phyloP scores from a whole-genome alignment of 2,113 vertebrate species.

The Pseudorectes ferrugineus region DNA sequence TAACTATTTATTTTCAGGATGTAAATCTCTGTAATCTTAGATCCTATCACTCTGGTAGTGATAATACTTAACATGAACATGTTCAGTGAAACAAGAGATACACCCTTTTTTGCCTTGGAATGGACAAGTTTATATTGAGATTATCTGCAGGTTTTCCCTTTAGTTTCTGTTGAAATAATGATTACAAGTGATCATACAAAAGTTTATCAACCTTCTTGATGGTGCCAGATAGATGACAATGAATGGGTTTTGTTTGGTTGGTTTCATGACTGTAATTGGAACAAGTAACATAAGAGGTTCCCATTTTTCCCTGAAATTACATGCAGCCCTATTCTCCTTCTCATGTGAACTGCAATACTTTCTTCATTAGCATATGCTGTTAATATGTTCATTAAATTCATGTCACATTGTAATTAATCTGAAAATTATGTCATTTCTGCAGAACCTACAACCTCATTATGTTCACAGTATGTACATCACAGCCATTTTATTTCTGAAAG shows the following conservation, averaged over 20 bases:
- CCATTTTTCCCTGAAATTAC: not conserved
- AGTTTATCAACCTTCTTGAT: not conserved
- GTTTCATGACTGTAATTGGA: not conserved
- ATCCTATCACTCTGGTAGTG: not conserved
- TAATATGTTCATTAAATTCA: conserved; percentile 48
- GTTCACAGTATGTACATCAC: conserved; percentile 44
- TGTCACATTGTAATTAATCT: conserved; percentile 53
- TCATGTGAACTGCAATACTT: not conserved
- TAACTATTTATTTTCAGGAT: not conserved
- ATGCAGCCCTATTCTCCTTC: not conserved
- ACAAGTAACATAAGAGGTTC: not conserved
- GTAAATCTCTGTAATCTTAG: not conserved
- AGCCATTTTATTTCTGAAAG: not conserved
- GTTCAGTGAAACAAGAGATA: not conserved
- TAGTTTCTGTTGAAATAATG: not conserved
- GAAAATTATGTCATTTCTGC: conserved; percentile 50
- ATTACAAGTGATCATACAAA: not conserved
- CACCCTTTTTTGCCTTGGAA: not conserved
- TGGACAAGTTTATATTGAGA: not conserved
- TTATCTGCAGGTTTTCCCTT: not conserved
- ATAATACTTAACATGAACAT: not conserved
- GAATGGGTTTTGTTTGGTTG: not conserved
- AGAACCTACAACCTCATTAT: conserved; percentile 56
- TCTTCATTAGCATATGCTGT: conserved; percentile 29
- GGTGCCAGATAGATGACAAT: not conserved